Evolutionary conservation across 2,797 vertebrate species (phyloP), one percentile per base, ranked within the genome.

Genomic region (Limnodromus scolopaceus): DNA sequence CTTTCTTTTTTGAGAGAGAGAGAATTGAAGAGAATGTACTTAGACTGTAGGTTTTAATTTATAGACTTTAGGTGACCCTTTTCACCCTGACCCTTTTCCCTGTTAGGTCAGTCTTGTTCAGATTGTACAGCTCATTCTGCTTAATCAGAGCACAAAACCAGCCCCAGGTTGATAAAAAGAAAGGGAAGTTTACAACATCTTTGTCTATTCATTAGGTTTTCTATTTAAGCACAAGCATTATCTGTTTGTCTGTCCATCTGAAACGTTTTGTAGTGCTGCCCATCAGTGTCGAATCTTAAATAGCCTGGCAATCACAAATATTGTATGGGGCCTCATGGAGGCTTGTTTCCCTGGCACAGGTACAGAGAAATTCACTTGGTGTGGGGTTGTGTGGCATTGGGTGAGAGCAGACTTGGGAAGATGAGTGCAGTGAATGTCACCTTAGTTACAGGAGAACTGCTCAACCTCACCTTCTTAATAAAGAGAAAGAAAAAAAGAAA

Each of bases 361-460:
- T 11, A 11, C 2, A 60, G 10, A 70, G 25, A 68, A 6, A 19
- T 81, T 24, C 49, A 27, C 13, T 8, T 27, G 38, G 3, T 43
- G 43, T 58, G 41, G 34, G 39, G 10, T 61, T 46, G 55, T 45
- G 41, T 57, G 82, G 34, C 28, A 16, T 2, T 76, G 27, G 25
- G 36, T 65, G 54, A 92, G 36, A 79, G 34, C 82, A 71, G 45
- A 69, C 43, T 68, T 74, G 68, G n/a, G 66, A 91, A 60, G 48
- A 68, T 38, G 25, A 45, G 11, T 49, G 65, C 0, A 0, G 46
- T 49, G 49, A 64, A 30, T 24, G 32, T 46, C 5, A 4, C 61
- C 41, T 83, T 60, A 25, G 32, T 41, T 84, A 27, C 7, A 43
- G 43, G 25, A 69, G 51, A 91, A 48, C 38, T 82, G 46, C 43